Conservation (phyloP, 2,888 invertebrate genomes). For the Cosmia pyralina region DNA sequence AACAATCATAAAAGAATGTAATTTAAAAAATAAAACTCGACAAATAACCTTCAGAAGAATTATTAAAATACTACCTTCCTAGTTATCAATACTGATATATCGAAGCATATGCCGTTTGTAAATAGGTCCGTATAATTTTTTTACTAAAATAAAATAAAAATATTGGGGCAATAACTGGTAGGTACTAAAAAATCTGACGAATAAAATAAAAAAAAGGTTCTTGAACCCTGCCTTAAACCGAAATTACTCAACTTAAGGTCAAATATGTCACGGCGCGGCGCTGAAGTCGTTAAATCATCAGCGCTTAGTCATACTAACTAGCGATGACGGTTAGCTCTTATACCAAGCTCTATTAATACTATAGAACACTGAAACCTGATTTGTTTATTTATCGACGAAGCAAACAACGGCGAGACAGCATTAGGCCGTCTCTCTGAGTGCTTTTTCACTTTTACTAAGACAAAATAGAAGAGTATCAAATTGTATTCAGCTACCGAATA, state of each 20-base stretch:
- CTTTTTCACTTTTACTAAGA: conserved; percentile 71
- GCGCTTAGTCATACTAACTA: conserved; percentile 48
- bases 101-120: not conserved
- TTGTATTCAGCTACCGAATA: conserved; percentile 52
- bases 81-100: not conserved
- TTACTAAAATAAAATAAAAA: not conserved
- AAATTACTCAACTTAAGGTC: conserved; percentile 39
- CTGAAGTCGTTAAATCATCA: conserved; percentile 47
- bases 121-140: not conserved
- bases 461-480: conserved; percentile 67
- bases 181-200: not conserved
- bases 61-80: conserved; percentile 22
- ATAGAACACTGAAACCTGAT: conserved; percentile 68
- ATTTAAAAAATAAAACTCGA: not conserved
- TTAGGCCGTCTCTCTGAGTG: conserved; percentile 64
- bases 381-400: conserved; percentile 64
- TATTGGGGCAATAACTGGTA: not conserved
- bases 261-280: conserved; percentile 32
- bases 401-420: conserved; percentile 62
- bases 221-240: conserved; percentile 8
- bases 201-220: conserved; percentile 9
- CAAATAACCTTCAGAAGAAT: conserved; percentile 11
- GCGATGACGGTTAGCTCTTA: conserved; percentile 41
- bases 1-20: not conserved
- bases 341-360: conserved; percentile 34